phyloP scores from a whole-genome alignment of 2,888 invertebrate species.

The Xestia ashworthii region DNA sequence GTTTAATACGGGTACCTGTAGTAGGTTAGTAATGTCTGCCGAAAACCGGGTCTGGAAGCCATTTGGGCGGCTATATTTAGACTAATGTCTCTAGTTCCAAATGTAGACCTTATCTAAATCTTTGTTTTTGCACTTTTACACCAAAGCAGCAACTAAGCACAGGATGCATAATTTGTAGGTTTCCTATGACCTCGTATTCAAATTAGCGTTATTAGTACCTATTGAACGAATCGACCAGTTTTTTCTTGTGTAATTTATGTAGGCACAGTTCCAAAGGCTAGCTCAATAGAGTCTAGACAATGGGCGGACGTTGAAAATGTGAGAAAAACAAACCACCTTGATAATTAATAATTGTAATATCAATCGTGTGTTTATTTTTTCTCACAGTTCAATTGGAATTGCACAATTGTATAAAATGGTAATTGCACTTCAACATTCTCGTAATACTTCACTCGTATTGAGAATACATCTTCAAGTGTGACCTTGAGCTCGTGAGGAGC shows the following conservation, averaged over 20 bases:
- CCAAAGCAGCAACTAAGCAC: conserved; percentile 22
- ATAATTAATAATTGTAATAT: conserved; percentile 71
- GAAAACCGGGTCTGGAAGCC: conserved; percentile 40
- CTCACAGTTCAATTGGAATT: conserved; percentile 65
- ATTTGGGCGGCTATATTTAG: conserved; percentile 39
- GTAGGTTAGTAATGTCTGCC: conserved; percentile 12
- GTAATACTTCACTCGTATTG: conserved; percentile 57
- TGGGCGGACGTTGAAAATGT: conserved; percentile 84
- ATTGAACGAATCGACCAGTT: conserved; percentile 71
- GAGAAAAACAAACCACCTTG: conserved; percentile 76
- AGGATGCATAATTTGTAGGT: conserved; percentile 65
- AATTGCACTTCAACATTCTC: conserved; percentile 67
- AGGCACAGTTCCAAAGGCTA: conserved; percentile 69
- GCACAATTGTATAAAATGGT: conserved; percentile 64
- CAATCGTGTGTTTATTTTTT: conserved; percentile 71
- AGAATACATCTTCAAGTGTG: conserved; percentile 64
- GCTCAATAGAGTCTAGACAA: conserved; percentile 74
- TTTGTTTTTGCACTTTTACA: conserved; percentile 28
- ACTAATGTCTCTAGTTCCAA: conserved; percentile 40
- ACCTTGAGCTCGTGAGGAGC: conserved; percentile 70
- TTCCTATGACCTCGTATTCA: conserved; percentile 76
- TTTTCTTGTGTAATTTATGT: conserved; percentile 71
- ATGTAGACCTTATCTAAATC: conserved; percentile 27
- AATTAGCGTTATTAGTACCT: conserved; percentile 74
- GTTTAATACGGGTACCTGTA: conserved; percentile 23